Conservation (phyloP, 2,113 vertebrate genomes). For the Ceuthmochares aereus region DNA sequence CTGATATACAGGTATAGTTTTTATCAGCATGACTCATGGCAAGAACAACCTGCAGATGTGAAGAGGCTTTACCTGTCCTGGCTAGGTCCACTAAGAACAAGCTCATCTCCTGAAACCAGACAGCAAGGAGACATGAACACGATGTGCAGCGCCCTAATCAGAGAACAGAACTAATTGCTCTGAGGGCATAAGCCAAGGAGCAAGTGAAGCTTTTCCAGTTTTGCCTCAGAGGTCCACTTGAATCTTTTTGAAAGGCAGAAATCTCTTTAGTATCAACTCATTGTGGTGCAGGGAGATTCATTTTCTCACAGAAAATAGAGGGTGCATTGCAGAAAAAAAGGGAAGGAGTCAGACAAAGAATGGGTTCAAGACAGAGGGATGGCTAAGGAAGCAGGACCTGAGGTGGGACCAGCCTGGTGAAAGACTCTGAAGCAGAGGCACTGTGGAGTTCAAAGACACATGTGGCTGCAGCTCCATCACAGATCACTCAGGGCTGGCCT, state of each 20-base stretch:
- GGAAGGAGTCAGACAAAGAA: not conserved
- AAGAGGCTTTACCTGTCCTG: not conserved
- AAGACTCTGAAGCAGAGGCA: not conserved
- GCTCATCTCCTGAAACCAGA: not conserved
- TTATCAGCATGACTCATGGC: not conserved
- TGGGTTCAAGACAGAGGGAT: accelerated
- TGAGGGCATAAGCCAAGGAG: not conserved
- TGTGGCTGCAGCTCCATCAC: not conserved
- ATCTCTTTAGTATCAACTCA: not conserved
- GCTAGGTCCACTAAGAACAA: not conserved
- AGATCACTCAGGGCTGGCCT: not conserved
- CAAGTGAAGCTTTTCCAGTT: not conserved
- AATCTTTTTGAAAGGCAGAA: not conserved
- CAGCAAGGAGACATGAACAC: not conserved
- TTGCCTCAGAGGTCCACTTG: not conserved
- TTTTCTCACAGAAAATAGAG: not conserved
- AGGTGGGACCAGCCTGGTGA: not conserved
- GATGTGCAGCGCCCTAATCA: not conserved
- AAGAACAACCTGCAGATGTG: not conserved
- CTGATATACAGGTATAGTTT: accelerated
- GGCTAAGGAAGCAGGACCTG: not conserved
- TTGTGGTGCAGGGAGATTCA: not conserved
- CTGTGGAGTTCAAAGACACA: not conserved
- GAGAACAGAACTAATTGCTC: not conserved
- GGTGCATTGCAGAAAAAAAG: not conserved